Base-by-base conservation (phyloP, 2,113 vertebrate species). In the Motacilla alba region DNA sequence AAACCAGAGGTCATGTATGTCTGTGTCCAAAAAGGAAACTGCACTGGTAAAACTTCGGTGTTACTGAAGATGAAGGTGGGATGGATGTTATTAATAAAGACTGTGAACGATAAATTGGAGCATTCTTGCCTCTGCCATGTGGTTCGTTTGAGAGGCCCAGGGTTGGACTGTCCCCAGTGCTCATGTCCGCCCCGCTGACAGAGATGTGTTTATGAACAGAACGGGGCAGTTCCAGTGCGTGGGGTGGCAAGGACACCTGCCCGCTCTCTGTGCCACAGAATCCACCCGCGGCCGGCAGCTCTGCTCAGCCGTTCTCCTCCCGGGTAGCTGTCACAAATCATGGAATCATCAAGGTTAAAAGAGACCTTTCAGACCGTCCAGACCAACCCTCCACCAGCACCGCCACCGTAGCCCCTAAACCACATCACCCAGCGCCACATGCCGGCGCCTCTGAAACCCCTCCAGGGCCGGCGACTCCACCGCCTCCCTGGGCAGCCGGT, bases 151-250 rank as follows among this genome's bases (percentile, higher is more conserved):
- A 28, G 44, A 43, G 44, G 37, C 50, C 9, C 37, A 2, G n/a
- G 56, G 43, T 10, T 20, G 56, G 26, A 9, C 4, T 56, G n/a
- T 63, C 6, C 55, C 37, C 6, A 0, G 10, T 11, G 2, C 10
- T 33, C 27, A 22, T 8, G 26, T 35, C n/a, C 0, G 1, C n/a
- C 11, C 17, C 1, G 3, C 20, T 13, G 0, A 3, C 6, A 7
- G 19, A 12, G 21, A 19, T 47, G 52, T 24, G 41, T 69, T 75
- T n/a, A 15, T 33, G 52, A 46, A n/a, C 20, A 27, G 52, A 39
- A n/a, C 7, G 23, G 39, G 46, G 28, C 23, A 28, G 33, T 74
- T 28, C 4, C 52, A 2, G 64, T 2, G 41, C 28, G 0, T 0
- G n/a, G n/a, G 12, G 2, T 21, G 84, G 23, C 9, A 47, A 9